Base-by-base conservation (phyloP, 2,888 invertebrate genomes). In the Eristalis pertinax region DNA sequence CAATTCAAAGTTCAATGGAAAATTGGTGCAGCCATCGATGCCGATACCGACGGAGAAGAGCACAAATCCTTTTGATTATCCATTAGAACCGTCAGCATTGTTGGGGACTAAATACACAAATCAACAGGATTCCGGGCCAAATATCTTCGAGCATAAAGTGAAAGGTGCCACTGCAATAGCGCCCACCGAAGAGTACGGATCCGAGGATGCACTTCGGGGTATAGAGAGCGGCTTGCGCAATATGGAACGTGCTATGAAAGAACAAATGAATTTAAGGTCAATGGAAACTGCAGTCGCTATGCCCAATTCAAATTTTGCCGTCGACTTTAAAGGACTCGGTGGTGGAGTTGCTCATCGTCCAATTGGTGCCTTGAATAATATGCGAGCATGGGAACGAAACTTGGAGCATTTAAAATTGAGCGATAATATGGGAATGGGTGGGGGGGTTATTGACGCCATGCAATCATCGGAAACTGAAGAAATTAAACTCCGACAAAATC, bases 161-260 rank as follows among this genome's bases (percentile, higher is more conserved):
- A 67, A 89, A 60, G 85, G 84, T 22, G 85, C 88, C 35, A 76
- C 88, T 10, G 11, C 62, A 32, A 43, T 65, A 24, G 92, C 92
- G 15, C 92, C 93, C 72, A 91, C 91, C 7, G 93, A 93, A 65
- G 93, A 93, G 60, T 93, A 93, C 58, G 93, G 93, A 2, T 93
- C 93, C 7, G 93, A 93, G 81, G 93, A 93, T 88, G 93, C 93
- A 0, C 84, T 93, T 64, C 91, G 93, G 0, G 93, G 93, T 64
- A 93, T 93, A 22, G 93, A 93, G 80, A 93, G 93, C 74, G 93
- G 93, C 3, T 89, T 93, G 22, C 91, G 93, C 24, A 93, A 93
- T 79, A 93, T 93, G 93, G 93, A 93, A 85, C 91, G 93, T 24
- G 93, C 93, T 74, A 93, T 93, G 93, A 93, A 93, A 89, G 93